Evolutionary conservation across 2,888 invertebrate species (phyloP).

Genomic region (Pediacus dermestoides): DNA sequence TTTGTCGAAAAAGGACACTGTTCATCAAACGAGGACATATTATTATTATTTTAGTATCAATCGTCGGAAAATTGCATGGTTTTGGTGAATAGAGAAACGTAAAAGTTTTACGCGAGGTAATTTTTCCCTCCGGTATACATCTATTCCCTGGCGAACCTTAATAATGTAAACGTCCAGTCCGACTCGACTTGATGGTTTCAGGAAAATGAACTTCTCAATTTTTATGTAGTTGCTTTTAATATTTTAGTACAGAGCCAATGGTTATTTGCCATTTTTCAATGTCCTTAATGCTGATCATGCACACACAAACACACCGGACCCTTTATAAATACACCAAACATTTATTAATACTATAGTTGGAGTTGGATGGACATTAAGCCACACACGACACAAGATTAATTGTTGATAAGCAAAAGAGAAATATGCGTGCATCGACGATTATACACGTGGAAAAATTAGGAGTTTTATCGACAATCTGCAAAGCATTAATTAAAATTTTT

Average conservation of each 20-base stretch:
- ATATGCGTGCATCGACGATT: too few species aligned
- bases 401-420: slow-evolving; percentile 7
- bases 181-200: slow-evolving; percentile 40
- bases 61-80: slow-evolving; percentile 34
- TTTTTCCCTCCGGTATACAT: slow-evolving; percentile 42
- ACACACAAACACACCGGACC: slow-evolving; percentile 8
- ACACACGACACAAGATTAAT: slow-evolving; percentile 10
- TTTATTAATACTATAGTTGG: slow-evolving; percentile 8
- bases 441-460: too few species aligned
- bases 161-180: slow-evolving; percentile 45
- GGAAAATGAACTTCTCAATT: slow-evolving; percentile 46
- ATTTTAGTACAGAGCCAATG: slow-evolving; percentile 17
- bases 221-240: slow-evolving; percentile 35
- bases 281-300: slow-evolving; percentile 7
- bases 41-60: slow-evolving; percentile 39
- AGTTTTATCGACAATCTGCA: too few species aligned
- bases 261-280: slow-evolving; percentile 6
- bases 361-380: slow-evolving; percentile 7
- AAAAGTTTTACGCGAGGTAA: slow-evolving; percentile 46
- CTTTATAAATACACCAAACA: too few species aligned
- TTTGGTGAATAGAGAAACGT: slow-evolving; percentile 36
- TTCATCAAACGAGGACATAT: slow-evolving; percentile 6
- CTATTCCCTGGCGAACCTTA: slow-evolving; percentile 36
- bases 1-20: too few species aligned
- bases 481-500: too few species aligned